Percentiles rank a stretch among this genome's conserved stretches.
phyloP scores from a whole-genome alignment of 2,113 vertebrate species.

The Columbina picui region DNA sequence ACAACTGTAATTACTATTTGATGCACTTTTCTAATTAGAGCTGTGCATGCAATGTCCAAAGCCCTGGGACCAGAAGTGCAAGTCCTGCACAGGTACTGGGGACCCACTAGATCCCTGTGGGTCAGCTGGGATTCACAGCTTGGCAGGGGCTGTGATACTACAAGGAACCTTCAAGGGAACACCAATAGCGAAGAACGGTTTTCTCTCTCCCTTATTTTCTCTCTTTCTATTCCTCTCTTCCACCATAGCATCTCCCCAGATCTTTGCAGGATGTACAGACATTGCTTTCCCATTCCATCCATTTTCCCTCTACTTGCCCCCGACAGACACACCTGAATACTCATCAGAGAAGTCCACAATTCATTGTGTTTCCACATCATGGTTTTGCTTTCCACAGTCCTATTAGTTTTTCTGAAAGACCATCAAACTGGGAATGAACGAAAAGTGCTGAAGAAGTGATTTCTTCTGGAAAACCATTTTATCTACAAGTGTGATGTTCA shows the following conservation, averaged over 20 bases:
- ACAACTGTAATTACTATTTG: neutral
- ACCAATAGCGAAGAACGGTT: neutral
- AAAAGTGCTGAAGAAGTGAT: neutral
- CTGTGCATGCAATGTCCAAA: neutral
- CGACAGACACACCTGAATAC: neutral
- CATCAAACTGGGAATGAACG: neutral
- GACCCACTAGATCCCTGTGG: neutral
- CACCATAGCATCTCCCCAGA: neutral
- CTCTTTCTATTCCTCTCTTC: neutral
- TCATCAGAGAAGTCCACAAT: neutral
- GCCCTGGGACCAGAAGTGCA: neutral
- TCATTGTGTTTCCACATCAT: neutral
- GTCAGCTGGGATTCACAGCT: neutral
- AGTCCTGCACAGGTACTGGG: neutral
- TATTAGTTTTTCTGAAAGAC: neutral
- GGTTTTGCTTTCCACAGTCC: neutral
- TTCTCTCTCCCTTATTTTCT: neutral
- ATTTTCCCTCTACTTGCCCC: neutral
- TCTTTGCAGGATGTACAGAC: neutral
- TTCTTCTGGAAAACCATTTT: neutral
- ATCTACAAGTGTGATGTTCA: neutral
- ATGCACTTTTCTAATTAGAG: neutral
- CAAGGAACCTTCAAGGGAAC: neutral
- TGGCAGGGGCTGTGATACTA: neutral
- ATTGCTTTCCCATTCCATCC: neutral